Base-by-base conservation (phyloP, 2,888 invertebrate species). In the Drosophila buzzatii region DNA sequence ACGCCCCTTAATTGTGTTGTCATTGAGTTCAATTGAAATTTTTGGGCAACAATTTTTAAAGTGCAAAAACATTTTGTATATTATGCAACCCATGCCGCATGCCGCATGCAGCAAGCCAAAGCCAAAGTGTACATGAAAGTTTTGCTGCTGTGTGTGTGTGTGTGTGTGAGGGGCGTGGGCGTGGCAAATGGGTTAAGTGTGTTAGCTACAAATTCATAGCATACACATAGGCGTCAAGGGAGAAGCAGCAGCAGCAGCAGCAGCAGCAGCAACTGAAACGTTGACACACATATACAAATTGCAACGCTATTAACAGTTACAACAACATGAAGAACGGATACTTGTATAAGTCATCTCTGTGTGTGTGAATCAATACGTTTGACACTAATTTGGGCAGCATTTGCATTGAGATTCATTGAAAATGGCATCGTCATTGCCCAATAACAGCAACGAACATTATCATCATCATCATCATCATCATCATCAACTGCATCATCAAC, bases 181-280 rank as follows among this genome's bases (percentile, higher is more conserved):
- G 70, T 67, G 81, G 71, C 86, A 85, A 85, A 87, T 81, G 84
- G 84, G 84, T 85, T 85, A 85, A 85, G 84, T 89, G 84, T 86
- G 89, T 89, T 83, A 72, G 84, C 81, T 73, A 70, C 72, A 85
- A 85, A 83, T 86, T 76, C 87, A 86, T 74, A 33, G 86, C 89
- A 81, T 69, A 62, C 62, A 71, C 57, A 66, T 42, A 67, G 76
- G 66, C 77, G 70, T 62, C 66, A 44, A 61, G 70, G 66, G 75
- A 75, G 76, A 73, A 79, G 70, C 73, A 73, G 51, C 59, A 76
- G 72, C 73, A 86, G 73, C 73, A 73, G 52, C n/a, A n/a, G n/a
- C n/a, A n/a, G n/a, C 61, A 79, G 55, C 72, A 70, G 39, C 75
- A 86, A 56, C 67, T 42, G 56, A 69, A 55, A 69, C 76, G 66